Evolutionary conservation across 2,113 vertebrate species (phyloP), one percentile per base, ranked within the genome.

Genomic region (Muntiacus reevesi): DNA sequence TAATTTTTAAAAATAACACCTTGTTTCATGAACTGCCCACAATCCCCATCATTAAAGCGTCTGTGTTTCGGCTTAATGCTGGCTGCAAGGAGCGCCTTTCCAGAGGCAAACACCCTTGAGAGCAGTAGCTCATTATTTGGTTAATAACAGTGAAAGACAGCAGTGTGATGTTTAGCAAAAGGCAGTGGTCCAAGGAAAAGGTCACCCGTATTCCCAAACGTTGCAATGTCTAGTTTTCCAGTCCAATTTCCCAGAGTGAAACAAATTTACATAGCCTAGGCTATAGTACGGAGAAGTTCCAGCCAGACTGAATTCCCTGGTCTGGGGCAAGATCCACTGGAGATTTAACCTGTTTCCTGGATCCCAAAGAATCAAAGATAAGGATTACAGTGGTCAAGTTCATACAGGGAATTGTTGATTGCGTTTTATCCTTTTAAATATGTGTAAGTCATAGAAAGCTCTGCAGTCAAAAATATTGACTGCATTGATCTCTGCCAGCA

Each of bases 401-500:
- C 97, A 91, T 97, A 91, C 96, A 89, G 94, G 95, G 84, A 60
- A 91, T 94, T 95, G 98, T 97, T 98, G 98, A 97, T 97, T 97
- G 92, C 94, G 83, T 96, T 98, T 98, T 98, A 98, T 98, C 98
- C 98, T 96, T 98, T 99, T 98, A 98, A 98, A 98, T 98, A 98
- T 95, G 95, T 97, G 98, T 97, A 97, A 98, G 98, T 98, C 97
- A 97, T 96, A 98, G 97, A 98, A 96, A 97, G 96, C 97, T 98
- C 92, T 97, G 95, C 97, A 96, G 97, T 98, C 97, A 98, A 98
- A 98, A 98, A 92, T 98, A 99, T 98, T 97, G 98, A 99, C 94
- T 86, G 89, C 98, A 97, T 98, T 98, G 99, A 99, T 99, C 98
- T 96, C 94, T 95, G 97, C 97, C 97, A 96, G 96, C 97, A 98